Percentiles rank a stretch among this genome's conserved stretches.
Evolutionary conservation across 2,113 vertebrate genomes (phyloP).

Genomic region (Tachysurus vachellii): DNA sequence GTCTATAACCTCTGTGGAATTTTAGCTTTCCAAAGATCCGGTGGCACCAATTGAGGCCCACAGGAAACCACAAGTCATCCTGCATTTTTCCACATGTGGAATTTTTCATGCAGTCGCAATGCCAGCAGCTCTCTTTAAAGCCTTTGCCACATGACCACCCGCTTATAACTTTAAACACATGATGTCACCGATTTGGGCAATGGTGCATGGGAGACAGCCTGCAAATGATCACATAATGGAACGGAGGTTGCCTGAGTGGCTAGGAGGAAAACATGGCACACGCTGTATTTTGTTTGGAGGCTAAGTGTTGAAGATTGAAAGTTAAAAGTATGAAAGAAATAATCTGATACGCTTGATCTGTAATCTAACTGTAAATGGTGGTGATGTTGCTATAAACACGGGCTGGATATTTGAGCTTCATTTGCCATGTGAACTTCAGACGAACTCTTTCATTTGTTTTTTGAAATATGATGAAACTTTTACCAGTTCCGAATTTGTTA

Average conservation of each 20-base stretch:
- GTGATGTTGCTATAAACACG: conserved; percentile 7
- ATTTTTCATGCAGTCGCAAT: conserved; percentile 67
- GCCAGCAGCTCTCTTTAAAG: conserved; percentile 65
- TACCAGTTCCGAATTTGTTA: background rate
- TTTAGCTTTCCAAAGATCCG: conserved; percentile 39
- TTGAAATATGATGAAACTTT: background rate
- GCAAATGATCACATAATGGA: conserved; percentile 43
- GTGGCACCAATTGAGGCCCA: conserved; percentile 61
- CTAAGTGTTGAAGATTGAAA: conserved; percentile 7
- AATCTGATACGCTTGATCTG: conserved; percentile 9
- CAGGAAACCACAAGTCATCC: conserved; percentile 75
- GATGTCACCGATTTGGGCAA: conserved; percentile 69
- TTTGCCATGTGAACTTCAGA: background rate
- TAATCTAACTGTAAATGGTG: background rate
- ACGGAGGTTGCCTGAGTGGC: conserved; percentile 20
- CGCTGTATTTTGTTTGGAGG: background rate
- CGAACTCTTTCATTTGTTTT: background rate
- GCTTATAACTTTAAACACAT: conserved; percentile 67
- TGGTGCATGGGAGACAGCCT: conserved; percentile 34
- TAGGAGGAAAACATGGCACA: conserved; percentile 22
- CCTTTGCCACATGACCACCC: conserved; percentile 59
- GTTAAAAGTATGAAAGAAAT: conserved; percentile 20
- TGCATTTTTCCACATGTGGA: conserved; percentile 75
- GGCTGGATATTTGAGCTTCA: background rate
- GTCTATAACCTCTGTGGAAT: conserved; percentile 24